A percentile compares a stretch with the other conserved stretches of the same genome.
These are phyloP conservation scores for Conchocele bisecta DNA, from an alignment of 2,888 invertebrate genomes.

Conservation along the genomic window DNA sequence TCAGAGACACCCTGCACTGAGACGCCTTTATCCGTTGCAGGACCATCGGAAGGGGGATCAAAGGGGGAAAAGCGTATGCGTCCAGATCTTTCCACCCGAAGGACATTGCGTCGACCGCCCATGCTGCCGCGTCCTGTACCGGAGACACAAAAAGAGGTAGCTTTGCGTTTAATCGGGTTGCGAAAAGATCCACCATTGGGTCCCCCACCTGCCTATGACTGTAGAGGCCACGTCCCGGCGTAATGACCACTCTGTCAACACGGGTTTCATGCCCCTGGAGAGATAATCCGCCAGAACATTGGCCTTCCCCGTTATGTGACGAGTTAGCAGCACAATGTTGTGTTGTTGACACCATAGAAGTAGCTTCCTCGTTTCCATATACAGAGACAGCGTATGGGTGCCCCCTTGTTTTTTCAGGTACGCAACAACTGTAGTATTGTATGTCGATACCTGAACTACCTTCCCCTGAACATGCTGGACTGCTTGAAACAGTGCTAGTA, in stretches of 20 bases:
- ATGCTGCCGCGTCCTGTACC: not conserved
- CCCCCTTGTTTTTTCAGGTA: conserved; percentile 24
- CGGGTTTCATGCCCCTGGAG: not conserved
- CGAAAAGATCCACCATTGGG: not conserved
- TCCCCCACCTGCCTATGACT: not conserved
- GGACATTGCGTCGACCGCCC: conserved; percentile 8
- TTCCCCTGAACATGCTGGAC: too few relatives aligned
- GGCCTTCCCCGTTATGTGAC: conserved; percentile 12
- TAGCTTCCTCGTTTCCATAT: not conserved
- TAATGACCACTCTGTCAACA: not conserved
- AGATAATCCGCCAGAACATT: conserved; percentile 16
- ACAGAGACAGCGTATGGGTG: conserved; percentile 16
- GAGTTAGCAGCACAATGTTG: not conserved
- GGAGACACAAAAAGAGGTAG: conserved; percentile 6
- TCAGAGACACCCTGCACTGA: not conserved
- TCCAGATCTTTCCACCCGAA: not conserved
- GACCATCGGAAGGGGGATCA: not conserved
- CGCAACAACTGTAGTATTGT: conserved; percentile 7
- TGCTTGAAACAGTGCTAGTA: too few relatives aligned
- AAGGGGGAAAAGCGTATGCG: conserved; percentile 11
- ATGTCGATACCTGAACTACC: too few relatives aligned
- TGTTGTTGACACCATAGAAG: conserved; percentile 2
- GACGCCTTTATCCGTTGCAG: not conserved
- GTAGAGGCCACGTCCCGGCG: not conserved
- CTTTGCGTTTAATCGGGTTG: conserved; percentile 4